Base-by-base conservation (phyloP, 2,888 invertebrate species). In the Chaitophorus viminalis region DNA sequence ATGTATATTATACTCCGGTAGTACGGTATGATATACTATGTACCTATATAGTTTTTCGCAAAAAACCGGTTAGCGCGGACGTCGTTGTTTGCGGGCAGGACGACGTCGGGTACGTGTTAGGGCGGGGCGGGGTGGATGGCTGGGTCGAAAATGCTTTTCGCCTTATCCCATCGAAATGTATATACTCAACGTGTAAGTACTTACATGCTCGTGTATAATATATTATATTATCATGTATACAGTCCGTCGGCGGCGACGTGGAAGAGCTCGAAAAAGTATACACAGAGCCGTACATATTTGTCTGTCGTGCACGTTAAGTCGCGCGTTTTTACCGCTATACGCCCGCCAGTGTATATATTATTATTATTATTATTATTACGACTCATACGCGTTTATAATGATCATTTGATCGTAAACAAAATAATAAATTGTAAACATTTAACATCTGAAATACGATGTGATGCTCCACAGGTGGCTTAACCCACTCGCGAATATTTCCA, bases 61-160 rank as follows among this genome's bases (percentile, higher is more conserved):
- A 31, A 77, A 78, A 78, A 78, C 78, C 78, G 78, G 78, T 78
- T 78, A n/a, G n/a, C 74, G 36, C 36, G 17, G 33, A 36, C 46
- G 11, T 14, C 46, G 14, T 46, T 14, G 46, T 46, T 46, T 11
- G 14, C 46, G 8, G 46, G 46, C 46, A 46, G 46, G 14, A 14
- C 46, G 46, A 9, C 9, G 46, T 14, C 14, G 46, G 2, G n/a
- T n/a, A n/a, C n/a, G n/a, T n/a, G n/a, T n/a, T n/a, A 14, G 46
- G 46, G 8, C 9, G 39, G 9, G 18, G 39, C 3, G 0, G 25
- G n/a, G 9, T 1, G 77, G 33, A 21, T n/a, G 74, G 21, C 36
- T 1, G 21, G 5, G 54, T 33, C 31, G 25, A 65, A 78, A 65
- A 36, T 36, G 5, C 79, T 65, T 79, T 79, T 79, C 65, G 36